Percentiles rank a stretch among this genome's conserved stretches.
Evolutionary conservation across 2,888 invertebrate species (phyloP).

Genomic region (Sarcophaga rosellei): DNA sequence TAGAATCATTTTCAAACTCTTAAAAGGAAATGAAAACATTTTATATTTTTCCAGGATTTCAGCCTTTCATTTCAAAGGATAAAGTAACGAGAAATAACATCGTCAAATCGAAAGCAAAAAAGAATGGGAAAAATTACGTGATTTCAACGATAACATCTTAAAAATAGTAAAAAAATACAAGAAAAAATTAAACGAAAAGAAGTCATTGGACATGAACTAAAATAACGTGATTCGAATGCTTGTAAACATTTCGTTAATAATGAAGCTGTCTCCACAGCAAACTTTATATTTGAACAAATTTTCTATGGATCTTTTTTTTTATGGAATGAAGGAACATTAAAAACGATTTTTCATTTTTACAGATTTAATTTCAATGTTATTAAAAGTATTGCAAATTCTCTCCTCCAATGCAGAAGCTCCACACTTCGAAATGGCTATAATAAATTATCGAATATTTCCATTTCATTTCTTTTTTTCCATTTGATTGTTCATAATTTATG

Average conservation of each 20-base stretch:
- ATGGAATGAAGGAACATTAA: background rate
- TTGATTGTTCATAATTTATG: conserved; percentile 49
- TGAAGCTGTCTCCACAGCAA: conserved; percentile 36
- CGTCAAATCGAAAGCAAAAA: conserved; percentile 50
- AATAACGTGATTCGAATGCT: conserved; percentile 76
- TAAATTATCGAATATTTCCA: conserved; percentile 51
- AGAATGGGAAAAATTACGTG: conserved; percentile 54
- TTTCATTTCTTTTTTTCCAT: conserved; percentile 38
- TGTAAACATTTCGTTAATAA: conserved; percentile 30
- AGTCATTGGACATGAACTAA: conserved; percentile 75
- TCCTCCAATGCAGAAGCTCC: conserved; percentile 42
- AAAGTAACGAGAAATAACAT: conserved; percentile 33
- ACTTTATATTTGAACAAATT: background rate
- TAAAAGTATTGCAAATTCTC: conserved; percentile 47
- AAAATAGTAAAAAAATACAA: background rate
- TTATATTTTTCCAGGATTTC: conserved; percentile 12
- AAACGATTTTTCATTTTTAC: conserved; percentile 3
- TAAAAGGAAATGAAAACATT: conserved; percentile 11
- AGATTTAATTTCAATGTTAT: conserved; percentile 64
- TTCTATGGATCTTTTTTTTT: background rate
- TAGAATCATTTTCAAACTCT: conserved; percentile 23
- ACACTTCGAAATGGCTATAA: conserved; percentile 43
- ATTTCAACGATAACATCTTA: conserved; percentile 58
- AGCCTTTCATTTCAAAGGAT: conserved; percentile 30
- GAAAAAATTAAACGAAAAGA: conserved; percentile 67